phyloP scores from a whole-genome alignment of 2,888 invertebrate genomes.

The Apeira syringaria region DNA sequence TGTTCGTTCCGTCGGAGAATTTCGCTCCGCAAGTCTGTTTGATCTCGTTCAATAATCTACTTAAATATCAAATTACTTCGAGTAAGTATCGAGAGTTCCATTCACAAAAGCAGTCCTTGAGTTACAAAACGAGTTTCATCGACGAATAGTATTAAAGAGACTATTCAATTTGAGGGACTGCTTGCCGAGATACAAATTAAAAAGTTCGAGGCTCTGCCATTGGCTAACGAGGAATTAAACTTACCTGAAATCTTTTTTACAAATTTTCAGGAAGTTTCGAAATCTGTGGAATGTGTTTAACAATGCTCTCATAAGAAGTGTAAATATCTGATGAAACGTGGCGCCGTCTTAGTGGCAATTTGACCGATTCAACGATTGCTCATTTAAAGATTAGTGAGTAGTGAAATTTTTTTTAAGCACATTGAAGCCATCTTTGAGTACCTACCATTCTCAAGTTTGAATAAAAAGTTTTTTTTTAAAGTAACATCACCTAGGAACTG shows the following conservation, averaged over 20 bases:
- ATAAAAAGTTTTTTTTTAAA: too few relatives aligned
- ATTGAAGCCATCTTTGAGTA: too few relatives aligned
- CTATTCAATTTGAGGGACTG: slow-evolving; percentile 22
- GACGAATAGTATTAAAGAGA: slow-evolving; percentile 11
- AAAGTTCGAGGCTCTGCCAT: slow-evolving; percentile 16
- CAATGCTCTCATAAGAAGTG: too few relatives aligned
- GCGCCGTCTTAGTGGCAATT: too few relatives aligned
- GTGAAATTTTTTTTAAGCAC: too few relatives aligned
- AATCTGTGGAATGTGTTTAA: too few relatives aligned
- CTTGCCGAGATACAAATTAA: slow-evolving; percentile 20
- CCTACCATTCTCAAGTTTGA: too few relatives aligned
- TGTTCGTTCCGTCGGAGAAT: slow-evolving; percentile 1
- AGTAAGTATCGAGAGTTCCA: slow-evolving; percentile 20
- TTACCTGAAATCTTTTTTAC: slow-evolving; percentile 12
- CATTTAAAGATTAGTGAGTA: too few relatives aligned
- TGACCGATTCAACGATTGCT: too few relatives aligned
- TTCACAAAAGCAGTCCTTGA: slow-evolving; percentile 17
- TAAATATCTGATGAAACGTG: too few relatives aligned
- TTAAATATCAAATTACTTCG: slow-evolving; percentile 24
- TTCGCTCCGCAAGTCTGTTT: slow-evolving; percentile 9
- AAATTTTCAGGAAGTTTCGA: too few relatives aligned
- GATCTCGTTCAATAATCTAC: slow-evolving; percentile 23
- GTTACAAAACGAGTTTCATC: slow-evolving; percentile 16
- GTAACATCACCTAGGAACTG: too few relatives aligned
- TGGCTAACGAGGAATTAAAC: slow-evolving; percentile 18